Evolutionary conservation across 2,797 vertebrate species (phyloP).

Genomic region (Tiaroga cobitis): DNA sequence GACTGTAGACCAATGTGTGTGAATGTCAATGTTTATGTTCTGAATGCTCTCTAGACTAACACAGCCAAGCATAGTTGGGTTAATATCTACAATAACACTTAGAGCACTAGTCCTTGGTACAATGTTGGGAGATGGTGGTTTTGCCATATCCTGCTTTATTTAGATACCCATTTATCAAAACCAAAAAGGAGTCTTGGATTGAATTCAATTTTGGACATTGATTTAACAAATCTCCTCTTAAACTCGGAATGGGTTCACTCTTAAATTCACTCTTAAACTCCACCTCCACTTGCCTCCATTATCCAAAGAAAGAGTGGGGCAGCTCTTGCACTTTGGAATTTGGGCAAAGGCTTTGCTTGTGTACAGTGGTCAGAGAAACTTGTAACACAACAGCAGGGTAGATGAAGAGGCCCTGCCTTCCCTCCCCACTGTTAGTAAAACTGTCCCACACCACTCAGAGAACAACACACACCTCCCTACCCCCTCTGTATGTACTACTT

Average conservation of each 20-base stretch:
- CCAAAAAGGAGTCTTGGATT: background rate
- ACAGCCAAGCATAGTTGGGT: background rate
- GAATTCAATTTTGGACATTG: background rate
- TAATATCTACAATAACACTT: background rate
- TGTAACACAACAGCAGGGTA: slow-evolving; percentile 32
- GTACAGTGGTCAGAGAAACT: slow-evolving; percentile 38
- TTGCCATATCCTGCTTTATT: background rate
- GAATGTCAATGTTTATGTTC: slow-evolving; percentile 3
- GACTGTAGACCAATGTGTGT: background rate
- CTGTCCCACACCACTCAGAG: slow-evolving; percentile 59
- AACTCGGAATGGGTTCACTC: background rate
- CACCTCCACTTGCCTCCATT: slow-evolving; percentile 11
- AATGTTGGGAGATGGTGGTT: background rate
- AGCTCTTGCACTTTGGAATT: slow-evolving; percentile 54
- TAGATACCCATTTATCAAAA: background rate
- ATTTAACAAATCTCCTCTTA: background rate
- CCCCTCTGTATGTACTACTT: slow-evolving; percentile 28
- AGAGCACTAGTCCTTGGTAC: background rate
- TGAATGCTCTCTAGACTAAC: too few species aligned
- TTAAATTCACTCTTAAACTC: background rate
- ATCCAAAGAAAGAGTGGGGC: slow-evolving; percentile 16
- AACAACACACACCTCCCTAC: slow-evolving; percentile 60
- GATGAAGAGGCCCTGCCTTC: slow-evolving; percentile 53
- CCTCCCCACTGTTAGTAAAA: slow-evolving; percentile 39
- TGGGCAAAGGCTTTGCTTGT: slow-evolving; percentile 54